A percentile compares a stretch with the other conserved stretches of the same genome.
These are phyloP conservation scores for Microchrysa polita DNA, from an alignment of 2,888 invertebrate genomes.

Conservation along the genomic window DNA sequence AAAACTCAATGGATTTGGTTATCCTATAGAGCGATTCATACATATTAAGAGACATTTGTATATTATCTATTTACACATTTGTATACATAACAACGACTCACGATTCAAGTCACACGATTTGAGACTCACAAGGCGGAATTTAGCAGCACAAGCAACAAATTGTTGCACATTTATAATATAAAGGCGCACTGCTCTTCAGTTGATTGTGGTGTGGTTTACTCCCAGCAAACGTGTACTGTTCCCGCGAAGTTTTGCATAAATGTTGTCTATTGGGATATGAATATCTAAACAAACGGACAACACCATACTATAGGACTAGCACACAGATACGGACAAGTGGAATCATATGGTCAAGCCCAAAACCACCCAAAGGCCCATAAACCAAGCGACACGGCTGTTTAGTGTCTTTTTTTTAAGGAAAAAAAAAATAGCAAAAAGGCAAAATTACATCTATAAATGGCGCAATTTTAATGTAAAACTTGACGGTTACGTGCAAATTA, in stretches of 20 bases:
- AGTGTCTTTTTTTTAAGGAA: too few species aligned
- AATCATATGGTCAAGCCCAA: neutral
- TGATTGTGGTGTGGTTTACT: too few species aligned
- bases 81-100: neutral
- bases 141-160: neutral
- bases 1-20: too few species aligned
- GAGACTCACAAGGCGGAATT: conserved; percentile 26
- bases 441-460: conserved; percentile 24
- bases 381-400: conserved; percentile 5
- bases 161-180: neutral
- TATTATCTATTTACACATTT: conserved; percentile 13
- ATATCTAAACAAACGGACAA: neutral
- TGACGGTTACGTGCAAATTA: conserved; percentile 23
- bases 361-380: conserved; percentile 1
- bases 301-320: neutral
- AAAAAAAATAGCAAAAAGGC: too few species aligned
- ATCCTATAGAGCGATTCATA: neutral
- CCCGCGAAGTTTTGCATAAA: neutral
- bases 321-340: conserved; percentile 9
- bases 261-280: neutral
- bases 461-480: conserved; percentile 32
- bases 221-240: neutral
- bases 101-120: conserved; percentile 11
- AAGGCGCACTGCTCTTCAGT: neutral
- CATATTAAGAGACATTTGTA: too few species aligned